Percentiles rank a stretch among this genome's conserved stretches.
phyloP scores from a whole-genome alignment of 2,113 vertebrate species.

The Laticauda laticaudata region DNA sequence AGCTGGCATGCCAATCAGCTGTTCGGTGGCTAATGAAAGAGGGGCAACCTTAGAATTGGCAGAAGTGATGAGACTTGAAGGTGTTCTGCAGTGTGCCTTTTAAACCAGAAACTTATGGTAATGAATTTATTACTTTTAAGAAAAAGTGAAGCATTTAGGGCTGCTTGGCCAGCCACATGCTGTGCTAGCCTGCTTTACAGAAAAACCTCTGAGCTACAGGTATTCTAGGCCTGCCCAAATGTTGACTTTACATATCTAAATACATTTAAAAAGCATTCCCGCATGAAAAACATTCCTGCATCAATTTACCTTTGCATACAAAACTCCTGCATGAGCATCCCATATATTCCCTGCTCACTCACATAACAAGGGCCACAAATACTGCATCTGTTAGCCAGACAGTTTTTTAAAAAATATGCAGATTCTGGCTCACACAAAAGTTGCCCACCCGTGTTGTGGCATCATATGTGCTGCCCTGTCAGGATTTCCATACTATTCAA shows the following conservation, averaged over 20 bases:
- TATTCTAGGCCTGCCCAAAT: neutral
- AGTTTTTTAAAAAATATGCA: neutral
- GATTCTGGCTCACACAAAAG: neutral
- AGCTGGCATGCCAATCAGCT: neutral
- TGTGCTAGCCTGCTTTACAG: neutral
- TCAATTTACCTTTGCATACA: neutral
- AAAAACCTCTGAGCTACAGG: neutral
- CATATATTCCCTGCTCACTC: neutral
- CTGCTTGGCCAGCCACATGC: neutral
- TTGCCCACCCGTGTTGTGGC: neutral
- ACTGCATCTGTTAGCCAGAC: neutral
- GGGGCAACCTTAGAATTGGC: neutral
- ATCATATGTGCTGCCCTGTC: neutral
- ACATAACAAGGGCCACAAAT: neutral
- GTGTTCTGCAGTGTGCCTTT: neutral
- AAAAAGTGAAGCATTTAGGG: neutral
- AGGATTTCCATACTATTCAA: neutral
- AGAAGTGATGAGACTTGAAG: neutral
- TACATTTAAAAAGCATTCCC: neutral
- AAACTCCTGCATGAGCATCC: neutral
- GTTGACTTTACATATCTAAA: neutral
- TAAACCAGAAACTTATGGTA: neutral
- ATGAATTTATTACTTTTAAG: neutral
- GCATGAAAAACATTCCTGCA: neutral
- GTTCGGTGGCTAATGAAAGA: neutral